phyloP scores from a whole-genome alignment of 1,140 invertebrate species.

The Xylocopa sonorina region DNA sequence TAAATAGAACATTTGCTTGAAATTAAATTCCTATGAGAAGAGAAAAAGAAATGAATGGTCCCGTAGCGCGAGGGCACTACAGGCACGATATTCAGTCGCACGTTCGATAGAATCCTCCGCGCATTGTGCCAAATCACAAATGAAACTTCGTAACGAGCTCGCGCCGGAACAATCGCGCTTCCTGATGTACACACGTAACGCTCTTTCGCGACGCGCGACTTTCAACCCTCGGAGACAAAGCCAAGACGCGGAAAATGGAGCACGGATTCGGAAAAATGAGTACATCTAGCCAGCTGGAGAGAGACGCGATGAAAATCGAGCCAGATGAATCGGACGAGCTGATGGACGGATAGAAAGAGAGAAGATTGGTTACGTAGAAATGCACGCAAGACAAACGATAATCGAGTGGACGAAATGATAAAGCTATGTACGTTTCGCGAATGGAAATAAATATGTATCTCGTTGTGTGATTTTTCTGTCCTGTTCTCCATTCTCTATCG shows the following conservation, averaged over 20 bases:
- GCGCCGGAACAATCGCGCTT: neutral
- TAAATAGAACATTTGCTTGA: too few species aligned
- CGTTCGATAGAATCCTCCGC: neutral
- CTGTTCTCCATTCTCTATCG: neutral
- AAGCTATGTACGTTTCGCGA: neutral
- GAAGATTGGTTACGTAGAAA: neutral
- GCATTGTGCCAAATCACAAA: neutral
- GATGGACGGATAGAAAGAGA: neutral
- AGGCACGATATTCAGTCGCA: neutral
- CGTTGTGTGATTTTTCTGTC: neutral
- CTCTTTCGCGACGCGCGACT: neutral
- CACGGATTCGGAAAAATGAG: slow-evolving; percentile 4
- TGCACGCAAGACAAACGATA: neutral
- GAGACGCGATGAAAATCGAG: neutral
- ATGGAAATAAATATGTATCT: neutral
- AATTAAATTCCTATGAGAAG: neutral
- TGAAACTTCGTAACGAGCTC: slow-evolving; percentile 2
- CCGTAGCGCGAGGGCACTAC: too few species aligned
- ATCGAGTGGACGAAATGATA: neutral
- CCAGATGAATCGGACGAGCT: neutral
- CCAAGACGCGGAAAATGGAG: neutral
- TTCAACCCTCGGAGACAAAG: neutral
- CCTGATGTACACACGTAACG: neutral
- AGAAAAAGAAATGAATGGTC: too few species aligned
- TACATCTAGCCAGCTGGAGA: neutral